Conservation (phyloP, 2,888 invertebrate species). For the Strigamia transsilvanica region DNA sequence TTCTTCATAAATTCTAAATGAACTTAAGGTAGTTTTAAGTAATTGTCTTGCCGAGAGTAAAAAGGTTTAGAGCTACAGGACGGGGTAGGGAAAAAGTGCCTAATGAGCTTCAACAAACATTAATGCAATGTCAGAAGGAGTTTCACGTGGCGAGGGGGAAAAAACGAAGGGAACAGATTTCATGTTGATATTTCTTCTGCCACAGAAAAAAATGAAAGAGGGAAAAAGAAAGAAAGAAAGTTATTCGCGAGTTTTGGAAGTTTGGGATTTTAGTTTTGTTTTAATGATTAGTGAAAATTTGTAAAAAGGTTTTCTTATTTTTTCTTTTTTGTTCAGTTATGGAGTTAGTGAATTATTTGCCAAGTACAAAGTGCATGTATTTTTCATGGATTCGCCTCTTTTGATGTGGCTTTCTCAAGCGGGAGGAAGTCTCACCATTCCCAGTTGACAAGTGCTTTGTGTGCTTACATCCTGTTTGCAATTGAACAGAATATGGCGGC, state of each 20-base stretch:
- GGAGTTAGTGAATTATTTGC: constrained; percentile 37
- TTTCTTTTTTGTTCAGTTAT: not conserved
- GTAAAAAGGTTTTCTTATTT: not conserved
- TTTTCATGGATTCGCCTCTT: constrained; percentile 49
- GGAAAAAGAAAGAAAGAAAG: not conserved
- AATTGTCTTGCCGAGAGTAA: constrained; percentile 52
- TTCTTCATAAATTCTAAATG: constrained; percentile 53
- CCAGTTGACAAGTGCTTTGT: constrained; percentile 49
- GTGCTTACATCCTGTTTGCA: constrained; percentile 47
- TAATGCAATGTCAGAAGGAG: constrained; percentile 50
- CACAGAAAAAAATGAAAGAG: constrained; percentile 1
- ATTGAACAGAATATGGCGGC: constrained; percentile 44
- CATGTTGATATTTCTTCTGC: not conserved
- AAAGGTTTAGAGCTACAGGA: constrained; percentile 47
- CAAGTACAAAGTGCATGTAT: constrained; percentile 47
- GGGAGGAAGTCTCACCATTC: constrained; percentile 49
- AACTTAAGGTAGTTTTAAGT: constrained; percentile 52
- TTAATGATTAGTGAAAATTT: not conserved
- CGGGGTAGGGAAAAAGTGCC: constrained; percentile 48
- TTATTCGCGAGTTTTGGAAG: not conserved
- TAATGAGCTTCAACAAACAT: constrained; percentile 51
- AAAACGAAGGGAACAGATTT: constrained; percentile 9
- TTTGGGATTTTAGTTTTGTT: not conserved
- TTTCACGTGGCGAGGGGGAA: constrained; percentile 7
- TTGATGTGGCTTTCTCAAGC: constrained; percentile 48